Conservation (phyloP, 1,140 invertebrate species). For the Macrobrachium nipponense region DNA sequence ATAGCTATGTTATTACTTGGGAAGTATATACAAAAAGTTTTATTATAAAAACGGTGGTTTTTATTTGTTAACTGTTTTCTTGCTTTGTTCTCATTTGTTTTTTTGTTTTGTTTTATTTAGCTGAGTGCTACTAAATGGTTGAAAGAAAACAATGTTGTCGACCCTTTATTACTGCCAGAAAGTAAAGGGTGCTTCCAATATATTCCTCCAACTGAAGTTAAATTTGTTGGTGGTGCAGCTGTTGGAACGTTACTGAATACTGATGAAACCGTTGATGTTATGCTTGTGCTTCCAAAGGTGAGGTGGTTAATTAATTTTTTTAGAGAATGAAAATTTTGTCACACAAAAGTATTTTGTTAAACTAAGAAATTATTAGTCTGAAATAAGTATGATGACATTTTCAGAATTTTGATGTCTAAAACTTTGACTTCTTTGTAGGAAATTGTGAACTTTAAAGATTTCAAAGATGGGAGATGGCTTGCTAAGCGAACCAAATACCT, state of each 20-base stretch:
- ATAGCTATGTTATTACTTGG: no score
- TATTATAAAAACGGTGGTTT: no score
- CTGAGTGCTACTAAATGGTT: constrained; percentile 26
- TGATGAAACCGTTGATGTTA: constrained; percentile 41
- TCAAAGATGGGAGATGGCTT: constrained; percentile 48
- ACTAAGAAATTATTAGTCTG: no score
- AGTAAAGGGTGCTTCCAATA: constrained; percentile 42
- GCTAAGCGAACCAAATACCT: constrained; percentile 27
- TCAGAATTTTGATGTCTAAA: neutral
- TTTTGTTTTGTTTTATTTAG: constrained; percentile 18
- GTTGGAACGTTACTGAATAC: constrained; percentile 9
- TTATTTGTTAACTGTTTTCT: neutral
- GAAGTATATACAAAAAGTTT: no score
- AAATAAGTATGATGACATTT: no score
- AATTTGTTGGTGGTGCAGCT: constrained; percentile 38
- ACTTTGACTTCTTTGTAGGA: neutral
- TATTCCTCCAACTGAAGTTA: constrained; percentile 35
- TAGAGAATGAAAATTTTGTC: neutral
- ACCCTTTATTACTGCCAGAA: constrained; percentile 20
- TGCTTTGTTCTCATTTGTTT: neutral
- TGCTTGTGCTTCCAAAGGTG: constrained; percentile 52
- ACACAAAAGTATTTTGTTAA: neutral
- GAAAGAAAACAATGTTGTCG: constrained; percentile 16
- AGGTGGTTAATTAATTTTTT: neutral
- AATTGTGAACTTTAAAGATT: constrained; percentile 32